Base-by-base conservation (phyloP, 2,113 vertebrate genomes). In the Cettia cetti region DNA sequence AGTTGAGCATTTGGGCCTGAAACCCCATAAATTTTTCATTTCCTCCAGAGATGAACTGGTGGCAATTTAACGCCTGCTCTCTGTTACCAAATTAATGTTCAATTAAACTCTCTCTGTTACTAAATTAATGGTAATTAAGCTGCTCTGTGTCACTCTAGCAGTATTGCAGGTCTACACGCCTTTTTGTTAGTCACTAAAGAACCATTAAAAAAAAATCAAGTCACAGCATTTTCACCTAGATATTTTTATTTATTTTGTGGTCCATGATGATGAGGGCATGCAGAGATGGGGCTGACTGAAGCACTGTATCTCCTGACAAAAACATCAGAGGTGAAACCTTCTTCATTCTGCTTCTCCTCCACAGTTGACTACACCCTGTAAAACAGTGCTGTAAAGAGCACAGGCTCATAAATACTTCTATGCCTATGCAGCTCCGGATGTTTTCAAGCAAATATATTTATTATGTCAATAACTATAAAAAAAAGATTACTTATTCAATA, bases 401-500 rank as follows among this genome's bases (percentile, higher is more conserved):
- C 44, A 60, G 45, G 37, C 30, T 88, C 75, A 86, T 96, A 93
- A 95, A 96, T 95, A 82, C 45, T 96, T 93, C 78, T 59, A 50
- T 86, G 86, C 44, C 82, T 83, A 68, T 70, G 63, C 85, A 88
- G 37, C 64, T 90, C 52, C 5, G 10, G 76, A 93, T 83, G 71
- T 95, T 95, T 95, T 94, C 75, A 94, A 92, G 87, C 4, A 96
- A 94, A 96, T 93, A 92, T 92, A 90, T 92, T 92, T 86, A 91
- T 91, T 91, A 82, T 96, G 94, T 95, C 90, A 95, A 95, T 97
- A 95, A 76, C 14, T 2, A 82, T 92, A 21, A 65, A 92, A 93
- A 90, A 94, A 85, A 86, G n/a, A 94, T 97, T 16, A 85, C 93
- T 95, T 96, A 86, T 90, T 95, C 93, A 94, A 75, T 96, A 95